Conservation (phyloP, 2,797 vertebrate species). For the Pelodytes ibericus region DNA sequence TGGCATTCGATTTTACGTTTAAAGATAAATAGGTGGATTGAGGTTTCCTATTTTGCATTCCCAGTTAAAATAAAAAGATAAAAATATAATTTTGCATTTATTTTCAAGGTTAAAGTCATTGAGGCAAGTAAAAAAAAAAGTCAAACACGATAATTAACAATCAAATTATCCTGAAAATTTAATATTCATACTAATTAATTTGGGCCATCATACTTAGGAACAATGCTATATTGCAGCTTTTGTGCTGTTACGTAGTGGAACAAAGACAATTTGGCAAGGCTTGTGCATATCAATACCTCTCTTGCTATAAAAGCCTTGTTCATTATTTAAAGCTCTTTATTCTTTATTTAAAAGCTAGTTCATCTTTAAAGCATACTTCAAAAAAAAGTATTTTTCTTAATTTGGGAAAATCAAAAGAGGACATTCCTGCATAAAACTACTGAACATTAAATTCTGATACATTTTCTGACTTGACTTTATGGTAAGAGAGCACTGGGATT, state of each 20-base stretch:
- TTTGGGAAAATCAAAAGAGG: background rate
- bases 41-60: background rate
- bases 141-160: constrained; percentile 26
- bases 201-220: constrained; percentile 38
- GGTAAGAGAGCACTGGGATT: background rate
- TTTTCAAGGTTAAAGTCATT: constrained; percentile 15
- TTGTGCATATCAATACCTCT: constrained; percentile 25
- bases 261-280: constrained; percentile 33
- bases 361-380: constrained; percentile 39
- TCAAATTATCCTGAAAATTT: constrained; percentile 46
- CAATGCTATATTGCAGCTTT: constrained; percentile 42
- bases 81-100: background rate
- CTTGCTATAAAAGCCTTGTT: constrained; percentile 19
- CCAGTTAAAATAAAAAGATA: background rate
- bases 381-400: constrained; percentile 5
- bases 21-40: background rate
- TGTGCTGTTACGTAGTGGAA: constrained; percentile 30
- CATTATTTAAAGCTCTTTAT: constrained; percentile 1
- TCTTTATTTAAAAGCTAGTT: background rate
- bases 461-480: constrained; percentile 14
- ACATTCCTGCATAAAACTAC: constrained; percentile 8
- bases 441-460: constrained; percentile 6
- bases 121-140: constrained; percentile 9
- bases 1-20: too few relatives aligned
- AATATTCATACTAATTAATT: constrained; percentile 39